Evolutionary conservation across 2,797 vertebrate species (phyloP).

Genomic region (Heliangelus exortis): DNA sequence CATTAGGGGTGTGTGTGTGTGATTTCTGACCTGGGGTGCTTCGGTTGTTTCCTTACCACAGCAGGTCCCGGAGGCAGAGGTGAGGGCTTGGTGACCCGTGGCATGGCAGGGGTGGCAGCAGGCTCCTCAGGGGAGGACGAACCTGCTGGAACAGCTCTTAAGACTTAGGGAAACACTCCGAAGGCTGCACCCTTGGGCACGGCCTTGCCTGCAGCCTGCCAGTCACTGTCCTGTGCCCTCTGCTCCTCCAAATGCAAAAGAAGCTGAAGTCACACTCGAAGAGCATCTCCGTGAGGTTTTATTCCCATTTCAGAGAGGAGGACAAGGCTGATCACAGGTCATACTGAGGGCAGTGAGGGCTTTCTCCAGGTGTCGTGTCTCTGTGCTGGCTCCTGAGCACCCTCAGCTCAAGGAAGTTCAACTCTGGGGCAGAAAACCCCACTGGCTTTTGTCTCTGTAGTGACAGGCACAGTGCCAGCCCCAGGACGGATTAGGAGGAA

Average conservation of each 20-base stretch:
- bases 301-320: background rate
- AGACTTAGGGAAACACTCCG: background rate
- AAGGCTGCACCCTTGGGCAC: background rate
- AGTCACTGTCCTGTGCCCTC: background rate
- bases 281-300: background rate
- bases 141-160: background rate
- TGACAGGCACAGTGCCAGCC: background rate
- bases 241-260: background rate
- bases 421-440: background rate
- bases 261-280: background rate
- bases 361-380: background rate
- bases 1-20: no score
- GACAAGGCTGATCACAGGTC: fast-evolving
- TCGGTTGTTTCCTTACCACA: background rate
- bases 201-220: background rate
- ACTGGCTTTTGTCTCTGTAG: background rate
- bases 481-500: fast-evolving
- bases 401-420: conserved; percentile 4
- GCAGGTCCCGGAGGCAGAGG: background rate
- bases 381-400: background rate
- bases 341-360: background rate
- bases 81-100: background rate
- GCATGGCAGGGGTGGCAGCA: background rate
- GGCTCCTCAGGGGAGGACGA: background rate
- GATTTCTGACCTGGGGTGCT: background rate